These are phyloP conservation scores for Perithous albicinctus DNA, from an alignment of 2,888 invertebrate species.

Conservation along the genomic window DNA sequence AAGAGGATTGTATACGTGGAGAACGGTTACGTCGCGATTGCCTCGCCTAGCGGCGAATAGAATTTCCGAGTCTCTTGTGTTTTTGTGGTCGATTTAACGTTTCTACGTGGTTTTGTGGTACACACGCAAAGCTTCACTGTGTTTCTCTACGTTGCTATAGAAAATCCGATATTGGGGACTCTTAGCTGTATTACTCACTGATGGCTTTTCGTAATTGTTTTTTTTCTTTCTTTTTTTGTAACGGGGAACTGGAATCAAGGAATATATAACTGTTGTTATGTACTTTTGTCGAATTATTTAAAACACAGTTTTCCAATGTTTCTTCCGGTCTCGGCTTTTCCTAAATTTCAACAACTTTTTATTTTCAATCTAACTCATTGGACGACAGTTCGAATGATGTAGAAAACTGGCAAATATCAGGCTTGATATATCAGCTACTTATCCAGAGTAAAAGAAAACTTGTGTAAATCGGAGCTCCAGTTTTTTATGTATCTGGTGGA, in stretches of 20 bases:
- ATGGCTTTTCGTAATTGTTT: background rate
- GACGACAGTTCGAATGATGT: no score
- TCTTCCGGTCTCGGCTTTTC: no score
- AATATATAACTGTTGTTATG: background rate
- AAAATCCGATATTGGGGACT: slow-evolving; percentile 16
- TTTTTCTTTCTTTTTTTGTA: background rate
- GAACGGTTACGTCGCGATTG: background rate
- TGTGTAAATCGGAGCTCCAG: no score
- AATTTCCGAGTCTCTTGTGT: slow-evolving; percentile 43
- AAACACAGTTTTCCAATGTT: background rate
- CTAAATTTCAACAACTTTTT: no score
- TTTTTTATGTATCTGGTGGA: no score
- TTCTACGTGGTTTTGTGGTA: slow-evolving; percentile 1
- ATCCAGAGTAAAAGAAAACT: no score
- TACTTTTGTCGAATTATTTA: background rate
- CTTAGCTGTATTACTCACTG: background rate
- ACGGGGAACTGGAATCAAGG: background rate
- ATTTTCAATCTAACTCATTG: no score
- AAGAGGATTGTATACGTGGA: slow-evolving; percentile 33
- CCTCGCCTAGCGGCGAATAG: slow-evolving; percentile 29
- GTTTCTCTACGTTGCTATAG: background rate
- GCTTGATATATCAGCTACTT: no score
- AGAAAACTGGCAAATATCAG: no score
- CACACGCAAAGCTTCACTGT: background rate
- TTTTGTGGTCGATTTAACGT: slow-evolving; percentile 42